Base-by-base conservation (phyloP, 2,797 vertebrate genomes). In the Phalloptychus januarius region DNA sequence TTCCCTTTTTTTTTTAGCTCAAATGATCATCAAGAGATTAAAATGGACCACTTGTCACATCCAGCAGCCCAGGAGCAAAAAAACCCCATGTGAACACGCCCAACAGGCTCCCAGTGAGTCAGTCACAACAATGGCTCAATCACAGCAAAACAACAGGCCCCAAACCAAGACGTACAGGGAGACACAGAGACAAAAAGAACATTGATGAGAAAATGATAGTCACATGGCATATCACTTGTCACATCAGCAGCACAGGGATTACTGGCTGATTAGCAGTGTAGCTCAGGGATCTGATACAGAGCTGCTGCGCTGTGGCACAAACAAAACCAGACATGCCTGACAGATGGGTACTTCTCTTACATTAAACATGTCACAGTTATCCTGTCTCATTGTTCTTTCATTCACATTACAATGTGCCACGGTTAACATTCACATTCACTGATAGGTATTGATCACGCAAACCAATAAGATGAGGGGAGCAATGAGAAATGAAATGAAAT, bases 191-290 rank as follows among this genome's bases (percentile, higher is more conserved):
- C 91, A 93, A 88, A 93, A 88, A 83, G 52, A 84, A 76, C 79
- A 65, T 80, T 93, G 92, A 93, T 92, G 92, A 93, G 89, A 88
- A 91, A 93, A 94, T 90, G 85, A 93, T 91, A 92, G 92, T 90
- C 74, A 69, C 70, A 63, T 45, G 83, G 85, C 86, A 85, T 80
- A 78, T 88, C 85, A 80, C 86, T 91, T 75, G 85, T 92, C 88
- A 89, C 88, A 86, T 85, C 82, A 76, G 79, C 89, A 79, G 85
- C 76, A 33, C 75, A 33, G 83, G 91, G 88, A 93, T 92, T 91
- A 91, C 75, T 80, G 85, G 74, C 83, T 93, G 91, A 92, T 93
- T 90, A 91, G 86, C 74, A 56, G 67, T 79, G 84, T 61, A 83
- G 83, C 85, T 78, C 52, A 7, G 80, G 72, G 83, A 84, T 72